Evolutionary conservation across 2,797 vertebrate genomes (phyloP), one percentile per base, ranked within the genome.

Genomic region (Acanthiza pusilla): DNA sequence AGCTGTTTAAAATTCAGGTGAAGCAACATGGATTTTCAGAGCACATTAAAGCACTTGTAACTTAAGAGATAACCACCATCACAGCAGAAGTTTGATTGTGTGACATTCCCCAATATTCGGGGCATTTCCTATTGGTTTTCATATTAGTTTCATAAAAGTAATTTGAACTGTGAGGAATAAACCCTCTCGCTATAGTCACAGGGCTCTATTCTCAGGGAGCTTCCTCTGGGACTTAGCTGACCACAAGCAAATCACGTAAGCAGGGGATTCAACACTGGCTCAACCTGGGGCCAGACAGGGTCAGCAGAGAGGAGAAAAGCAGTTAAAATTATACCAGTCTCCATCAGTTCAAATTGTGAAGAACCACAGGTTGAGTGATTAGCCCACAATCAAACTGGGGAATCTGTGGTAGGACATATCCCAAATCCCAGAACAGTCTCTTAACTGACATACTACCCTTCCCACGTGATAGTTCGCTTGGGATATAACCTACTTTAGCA

Each of bases 401-500:
- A 79, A 89, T 38, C 19, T 92, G 36, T 15, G 68, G 17, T 10
- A 77, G 68, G 50, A 50, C 4, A 1, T 17, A 62, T 25, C 23
- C 17, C 32, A 79, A n/a, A 45, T 36, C 25, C 20, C 1, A 0
- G 22, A 75, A 85, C 5, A 57, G 34, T 40, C 34, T 87, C 71
- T 72, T 43, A 80, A 74, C 14, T 48, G 22, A 27, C 0, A 51
- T 26, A 60, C 36, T 72, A 60, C 16, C 18, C 53, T 80, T 77
- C 20, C 20, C 0, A 0, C 19, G 32, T 11, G 38, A 91, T 3
- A 63, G 40, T 77, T 83, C 61, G 3, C n/a, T 29, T 65, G 48
- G 48, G 51, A 91, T 60, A 82, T 17, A 89, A 66, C 25, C 78
- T 66, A 62, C 40, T 87, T 89, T 8, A 76, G 53, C 45, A 63